Evolutionary conservation across 2,797 vertebrate genomes (phyloP), one percentile per base, ranked within the genome.

Genomic region (Benthosema pterotum): DNA sequence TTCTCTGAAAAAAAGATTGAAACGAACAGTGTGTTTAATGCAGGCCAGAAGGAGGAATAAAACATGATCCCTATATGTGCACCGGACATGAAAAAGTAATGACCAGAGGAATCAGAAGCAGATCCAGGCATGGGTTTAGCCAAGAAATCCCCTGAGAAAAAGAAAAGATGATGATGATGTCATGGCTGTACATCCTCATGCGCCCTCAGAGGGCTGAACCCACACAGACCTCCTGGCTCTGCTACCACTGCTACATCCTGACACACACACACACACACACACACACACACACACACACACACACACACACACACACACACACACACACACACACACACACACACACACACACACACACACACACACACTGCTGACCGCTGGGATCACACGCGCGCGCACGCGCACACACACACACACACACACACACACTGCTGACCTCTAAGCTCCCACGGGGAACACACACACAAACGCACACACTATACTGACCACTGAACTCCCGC

Each of bases 171-270:
- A 38, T 38, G 32, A 38, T 38, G 66, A 69, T 67, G 69, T 69
- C 62, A 69, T 65, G 79, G 67, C 72, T 72, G 75, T 59, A 74
- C 80, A 79, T 84, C 83, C 81, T 84, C 61, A 77, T 71, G 64
- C 6, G 45, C 77, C 79, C 79, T 82, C 49, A 19, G 81, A 86
- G 79, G 45, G 80, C 16, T 0, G 16, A 38, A 38, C 32, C 32
- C 32, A 11, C 2, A 9, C 32, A 11, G 32, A 62, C 65, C 58
- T 63, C 18, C 72, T 74, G 80, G 70, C 71, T 66, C 32, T 59
- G 25, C 45, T 65, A 61, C 75, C 59, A 60, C 72, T 77, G 75
- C 68, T 68, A 42, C 74, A 80, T 87, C 80, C 80, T 80, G 77
- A 46, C 43, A 14, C 12, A 46, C 43, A 14, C 9, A 8, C 12